Evolutionary conservation across 35 echinoderm and acorn worm species (phyloP), one percentile per base, ranked within the genome.

Genomic region (Holothuria glaberrima): DNA sequence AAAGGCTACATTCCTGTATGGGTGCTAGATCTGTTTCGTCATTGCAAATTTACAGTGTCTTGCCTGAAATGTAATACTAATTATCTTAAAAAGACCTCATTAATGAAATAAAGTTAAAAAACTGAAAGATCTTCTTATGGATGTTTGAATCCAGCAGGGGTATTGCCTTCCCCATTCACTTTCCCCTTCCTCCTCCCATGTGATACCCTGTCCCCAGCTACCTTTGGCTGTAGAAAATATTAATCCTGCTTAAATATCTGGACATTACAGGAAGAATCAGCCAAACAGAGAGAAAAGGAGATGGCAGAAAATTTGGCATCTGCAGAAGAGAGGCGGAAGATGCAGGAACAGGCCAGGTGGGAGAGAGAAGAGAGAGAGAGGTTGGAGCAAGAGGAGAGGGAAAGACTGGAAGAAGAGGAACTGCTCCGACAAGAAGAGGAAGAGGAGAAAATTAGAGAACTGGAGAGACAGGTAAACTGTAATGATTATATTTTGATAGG

Each of bases 301-400:
- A 98, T 98, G 96, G 89, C 91, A 7, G 96, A 98, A 33, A 91
- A 89, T 17, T 68, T 98, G 16, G 96, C 96, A 38, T 89, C 87
- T 0, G 96, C 93, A 30, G 91, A 92, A 9, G 96, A 98, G 83
- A 94, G 82, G 45, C 58, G 90, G 19, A 58, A 86, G 48, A 73
- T 95, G 68, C 80, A 91, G 59, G 96, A 98, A 72, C 73, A 87
- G 57, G 90, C 94, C 9, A 73, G 91, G 58, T 64, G 86, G 84
- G 78, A 95, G 69, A 62, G 80, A 44, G 89, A 94, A 68, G 93
- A 94, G 34, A 10, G 68, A 44, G 91, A 94, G 28, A 77, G 91
- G 58, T 29, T 88, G 56, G 96, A 98, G 81, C 58, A 89, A 35
- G 96, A 98, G 71, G 89, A 92, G 75, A 65, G 93, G 52, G 93